These are phyloP conservation scores for Stenotaenia linearis DNA, from an alignment of 2,888 invertebrate genomes.

Conservation along the genomic window DNA sequence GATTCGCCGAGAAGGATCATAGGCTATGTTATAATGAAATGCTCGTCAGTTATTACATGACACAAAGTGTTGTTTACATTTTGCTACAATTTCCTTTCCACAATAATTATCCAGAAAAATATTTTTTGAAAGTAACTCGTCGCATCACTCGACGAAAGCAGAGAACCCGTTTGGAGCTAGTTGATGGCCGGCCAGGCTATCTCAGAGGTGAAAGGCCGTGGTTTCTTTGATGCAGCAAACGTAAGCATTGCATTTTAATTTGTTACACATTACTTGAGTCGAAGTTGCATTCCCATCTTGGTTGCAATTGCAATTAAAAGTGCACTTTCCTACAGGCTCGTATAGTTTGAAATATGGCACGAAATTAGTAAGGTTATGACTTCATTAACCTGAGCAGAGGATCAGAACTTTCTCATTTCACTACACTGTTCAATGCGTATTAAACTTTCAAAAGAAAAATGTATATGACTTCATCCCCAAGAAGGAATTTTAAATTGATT, in stretches of 20 bases:
- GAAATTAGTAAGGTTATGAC: slow-evolving; percentile 24
- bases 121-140: background rate
- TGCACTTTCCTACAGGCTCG: background rate
- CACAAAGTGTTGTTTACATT: background rate
- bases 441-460: too few species aligned
- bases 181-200: background rate
- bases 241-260: slow-evolving; percentile 2
- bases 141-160: background rate
- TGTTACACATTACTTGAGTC: background rate
- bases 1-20: too few species aligned
- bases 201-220: slow-evolving; percentile 11
- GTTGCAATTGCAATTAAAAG: slow-evolving; percentile 1
- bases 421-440: background rate
- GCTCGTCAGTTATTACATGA: background rate
- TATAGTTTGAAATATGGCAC: background rate
- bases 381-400: background rate
- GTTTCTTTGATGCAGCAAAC: background rate
- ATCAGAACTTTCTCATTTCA: background rate
- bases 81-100: background rate
- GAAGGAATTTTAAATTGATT: too few species aligned
- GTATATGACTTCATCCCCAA: too few species aligned
- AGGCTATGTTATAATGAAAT: background rate
- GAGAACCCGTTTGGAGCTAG: background rate
- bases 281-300: background rate
- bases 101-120: background rate